These are phyloP conservation scores for Noctua fimbriata DNA, from an alignment of 2,888 invertebrate species.

Conservation along the genomic window DNA sequence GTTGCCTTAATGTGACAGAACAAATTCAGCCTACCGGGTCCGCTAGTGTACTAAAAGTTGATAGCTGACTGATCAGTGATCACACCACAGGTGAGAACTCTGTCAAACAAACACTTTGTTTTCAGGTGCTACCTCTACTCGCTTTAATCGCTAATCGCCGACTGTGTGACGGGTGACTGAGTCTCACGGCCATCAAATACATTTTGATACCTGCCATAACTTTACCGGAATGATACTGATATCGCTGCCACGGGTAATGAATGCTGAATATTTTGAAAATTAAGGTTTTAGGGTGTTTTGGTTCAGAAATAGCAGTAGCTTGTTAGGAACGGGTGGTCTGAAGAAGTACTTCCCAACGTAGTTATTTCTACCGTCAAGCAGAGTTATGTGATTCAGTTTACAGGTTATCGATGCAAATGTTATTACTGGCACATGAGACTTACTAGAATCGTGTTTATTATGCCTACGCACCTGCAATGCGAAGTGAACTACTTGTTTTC, in stretches of 20 bases:
- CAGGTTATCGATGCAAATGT: neutral
- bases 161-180: conserved; percentile 2
- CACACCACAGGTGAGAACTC: neutral
- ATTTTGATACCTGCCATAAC: conserved; percentile 65
- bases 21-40: neutral
- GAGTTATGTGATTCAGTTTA: neutral
- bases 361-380: neutral
- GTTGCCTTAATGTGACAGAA: neutral
- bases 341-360: neutral
- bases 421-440: neutral
- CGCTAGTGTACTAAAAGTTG: neutral
- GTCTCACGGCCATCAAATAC: conserved; percentile 58
- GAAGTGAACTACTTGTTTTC: neutral
- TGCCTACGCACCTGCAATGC: neutral
- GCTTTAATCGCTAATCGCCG: neutral
- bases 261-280: conserved; percentile 24
- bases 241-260: conserved; percentile 37
- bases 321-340: neutral
- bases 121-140: neutral
- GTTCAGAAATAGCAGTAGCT: neutral
- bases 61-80: neutral
- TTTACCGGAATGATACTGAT: conserved; percentile 51
- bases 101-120: neutral
- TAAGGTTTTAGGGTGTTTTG: neutral
- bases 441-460: neutral